Evolutionary conservation across 2,888 invertebrate genomes (phyloP), one percentile per base, ranked within the genome.

Genomic region (Andrena chrysosceles): DNA sequence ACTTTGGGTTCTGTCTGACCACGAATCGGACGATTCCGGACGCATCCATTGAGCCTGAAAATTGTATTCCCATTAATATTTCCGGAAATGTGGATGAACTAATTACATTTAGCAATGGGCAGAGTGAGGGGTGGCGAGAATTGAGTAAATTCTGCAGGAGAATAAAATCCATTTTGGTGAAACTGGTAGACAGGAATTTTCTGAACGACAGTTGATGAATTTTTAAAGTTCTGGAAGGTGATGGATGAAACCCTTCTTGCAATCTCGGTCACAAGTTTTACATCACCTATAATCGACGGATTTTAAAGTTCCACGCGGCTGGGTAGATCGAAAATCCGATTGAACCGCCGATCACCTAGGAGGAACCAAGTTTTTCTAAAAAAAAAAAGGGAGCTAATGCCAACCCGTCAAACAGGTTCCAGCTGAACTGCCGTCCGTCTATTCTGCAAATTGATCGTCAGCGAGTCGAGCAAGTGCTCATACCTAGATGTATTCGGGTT

Each of bases 1-100:
- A 62, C 68, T 62, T 52, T 60, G 13, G 35, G 10, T 52, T 71
- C 7, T 49, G 66, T n/a, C 31, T 13, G 52, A 20, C 31, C 33
- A 33, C 56, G 10, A 33, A 33, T 2, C 13, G 62, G 3, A 16
- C 6, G 16, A 31, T 31, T 49, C 20, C 29, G 29, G n/a, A 56
- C 6, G 48, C 2, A 6, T n/a, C 13, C 20, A 3, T 20, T 31
- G 20, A 23, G 23, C 31, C 16, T 4, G 10, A 26, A 54, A 64
- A 64, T 64, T 33, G 33, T 26, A 7, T 29, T 23, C 20, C 29
- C 20, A 29, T 64, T 35, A 54, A 26, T 64, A 33, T 4, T 7
- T 16, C n/a, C 29, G 16, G 16, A 20, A 49, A 62, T 54, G 35
- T 33, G 2, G 72, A 35, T 49, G 8, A 26, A 2, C 64, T 64